Base-by-base conservation (phyloP, 2,113 vertebrate genomes). In the Corythoichthys haematopterus region DNA sequence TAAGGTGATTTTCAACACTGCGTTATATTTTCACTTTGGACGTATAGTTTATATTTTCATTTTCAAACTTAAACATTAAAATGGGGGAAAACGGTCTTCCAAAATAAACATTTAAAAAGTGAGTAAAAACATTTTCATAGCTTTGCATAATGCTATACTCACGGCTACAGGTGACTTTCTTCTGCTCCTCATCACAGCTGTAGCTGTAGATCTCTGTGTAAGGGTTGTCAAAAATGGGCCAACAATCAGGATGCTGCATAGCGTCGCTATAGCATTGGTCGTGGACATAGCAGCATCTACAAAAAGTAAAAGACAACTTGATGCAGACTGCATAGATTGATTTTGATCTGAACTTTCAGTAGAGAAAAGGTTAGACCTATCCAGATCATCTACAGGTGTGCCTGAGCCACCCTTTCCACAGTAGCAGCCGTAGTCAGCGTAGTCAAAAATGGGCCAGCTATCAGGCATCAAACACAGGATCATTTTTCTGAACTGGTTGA, bases 331-430 rank as follows among this genome's bases (percentile, higher is more conserved):
- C 20, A 52, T 0, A 8, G 0, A 0, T 0, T 36, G 5, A 10
- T 16, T 6, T 1, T 15, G 0, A 0, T 50, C 2, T 6, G 6
- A 59, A 5, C 7, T 28, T 36, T 12, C 20, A 45, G 9, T 2
- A 12, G 2, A 65, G 12, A 15, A 28, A 62, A 58, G 1, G 14
- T 2, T 9, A 51, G 62, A 96, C 95, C 45, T 90, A 84, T 98
- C 96, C 10, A 97, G 84, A 0, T 93, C 80, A 1, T 98, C 95
- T 76, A 95, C 90, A 0, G 95, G 94, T 0, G 87, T 94, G 2
- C 95, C 95, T 0, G 87, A 89, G 70, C 95, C 96, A 6, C 95
- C 95, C 6, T 84, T 33, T 4, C 95, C 95, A 0, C 96, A 98
- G 82, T 83, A 97, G 81, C 95, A 97, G 79, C 96, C 95, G 0